Base-by-base conservation (phyloP, 1,140 invertebrate genomes). In the Bombyx mandarina region DNA sequence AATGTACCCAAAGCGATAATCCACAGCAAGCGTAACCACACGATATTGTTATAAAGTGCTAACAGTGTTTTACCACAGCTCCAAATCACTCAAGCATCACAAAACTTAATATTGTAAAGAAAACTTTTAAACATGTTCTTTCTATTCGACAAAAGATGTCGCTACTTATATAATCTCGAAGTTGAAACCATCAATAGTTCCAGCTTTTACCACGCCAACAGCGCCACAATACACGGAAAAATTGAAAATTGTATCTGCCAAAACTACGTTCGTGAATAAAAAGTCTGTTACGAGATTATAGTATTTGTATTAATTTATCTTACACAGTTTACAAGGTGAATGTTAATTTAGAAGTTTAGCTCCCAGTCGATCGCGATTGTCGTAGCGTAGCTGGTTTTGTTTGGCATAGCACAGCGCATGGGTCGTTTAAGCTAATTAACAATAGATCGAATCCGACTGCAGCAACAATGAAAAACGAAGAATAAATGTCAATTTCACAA, bases 401-500 rank as follows among this genome's bases (percentile, higher is more conserved):
- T 65, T 66, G 58, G 70, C 65, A 71, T 67, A 66, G 71, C 69
- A 70, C 72, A 80, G 73, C 67, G 69, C 74, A 79, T 77, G 77
- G 79, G 71, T 76, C 81, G 83, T 81, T 83, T 83, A 82, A 84
- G 77, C 79, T 86, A 84, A 86, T 86, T 83, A 83, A 84, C 81
- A 86, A 86, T 84, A 84, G 79, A 84, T 79, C 77, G 76, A 77
- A 82, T 80, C 72, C 73, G 74, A 79, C 74, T 79, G 76, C 76
- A 77, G 71, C 73, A 82, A 84, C 83, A 86, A 85, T 86, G 83
- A 82, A 85, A 83, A 82, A 86, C 82, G 81, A 86, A 85, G 80
- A 86, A 86, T 86, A 82, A 85, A 86, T 86, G 83, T 85, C 83
- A 86, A 83, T 86, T 83, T 83, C 82, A 82, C 80, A 81, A 86